Conservation (phyloP, 2,797 vertebrate species). For the Scarus forsteni region DNA sequence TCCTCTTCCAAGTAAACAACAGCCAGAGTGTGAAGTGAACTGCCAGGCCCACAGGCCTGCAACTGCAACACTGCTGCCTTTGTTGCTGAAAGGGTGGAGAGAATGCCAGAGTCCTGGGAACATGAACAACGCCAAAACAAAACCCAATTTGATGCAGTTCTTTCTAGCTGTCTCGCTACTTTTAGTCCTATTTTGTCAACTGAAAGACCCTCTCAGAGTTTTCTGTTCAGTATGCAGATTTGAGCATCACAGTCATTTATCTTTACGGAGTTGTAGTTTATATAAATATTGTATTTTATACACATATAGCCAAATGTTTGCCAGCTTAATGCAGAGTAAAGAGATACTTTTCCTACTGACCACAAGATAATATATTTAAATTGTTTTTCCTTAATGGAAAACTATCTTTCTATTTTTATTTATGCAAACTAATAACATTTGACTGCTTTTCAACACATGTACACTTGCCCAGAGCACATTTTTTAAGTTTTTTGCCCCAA, state of each 20-base stretch:
- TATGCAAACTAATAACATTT: too few relatives aligned
- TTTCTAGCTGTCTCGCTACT: slow-evolving; percentile 31
- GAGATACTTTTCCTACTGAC: too few relatives aligned
- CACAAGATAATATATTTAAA: too few relatives aligned
- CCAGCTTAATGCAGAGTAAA: too few relatives aligned
- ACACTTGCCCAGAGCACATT: too few relatives aligned
- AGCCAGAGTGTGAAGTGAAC: slow-evolving; percentile 63
- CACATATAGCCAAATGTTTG: not conserved
- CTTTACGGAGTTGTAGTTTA: too few relatives aligned
- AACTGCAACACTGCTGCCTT: slow-evolving; percentile 72
- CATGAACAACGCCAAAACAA: slow-evolving; percentile 55
- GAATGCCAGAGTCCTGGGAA: slow-evolving; percentile 56
- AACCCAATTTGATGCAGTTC: slow-evolving; percentile 60
- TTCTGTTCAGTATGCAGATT: not conserved
- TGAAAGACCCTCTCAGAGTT: not conserved
- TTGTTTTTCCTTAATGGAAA: too few relatives aligned
- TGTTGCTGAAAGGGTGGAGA: slow-evolving; percentile 70
- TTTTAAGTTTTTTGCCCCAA: too few relatives aligned
- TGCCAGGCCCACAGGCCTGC: slow-evolving; percentile 47
- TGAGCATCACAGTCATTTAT: too few relatives aligned
- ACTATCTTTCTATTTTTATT: too few relatives aligned
- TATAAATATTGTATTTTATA: not conserved
- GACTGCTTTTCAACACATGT: too few relatives aligned
- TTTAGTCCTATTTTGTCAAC: slow-evolving; percentile 15
- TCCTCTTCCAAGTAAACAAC: slow-evolving; percentile 70